Evolutionary conservation across 2,797 vertebrate species (phyloP).

Genomic region (Hozukius guyotensis): DNA sequence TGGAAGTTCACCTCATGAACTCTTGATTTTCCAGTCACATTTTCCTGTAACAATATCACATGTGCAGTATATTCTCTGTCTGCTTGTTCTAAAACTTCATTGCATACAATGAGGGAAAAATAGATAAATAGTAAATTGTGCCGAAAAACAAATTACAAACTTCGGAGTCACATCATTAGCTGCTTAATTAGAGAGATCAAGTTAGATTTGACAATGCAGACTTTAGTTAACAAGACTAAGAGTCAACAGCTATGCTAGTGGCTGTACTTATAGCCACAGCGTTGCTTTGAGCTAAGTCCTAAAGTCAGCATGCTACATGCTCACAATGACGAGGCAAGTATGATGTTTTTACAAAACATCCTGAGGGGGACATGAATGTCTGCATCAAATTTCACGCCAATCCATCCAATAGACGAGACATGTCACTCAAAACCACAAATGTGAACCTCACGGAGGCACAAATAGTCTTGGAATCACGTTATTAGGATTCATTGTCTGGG

Average conservation of each 20-base stretch:
- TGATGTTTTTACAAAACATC: background rate
- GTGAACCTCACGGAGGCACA: background rate
- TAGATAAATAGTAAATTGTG: background rate
- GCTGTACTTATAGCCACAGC: background rate
- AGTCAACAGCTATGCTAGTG: too few relatives aligned
- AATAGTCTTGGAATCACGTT: background rate
- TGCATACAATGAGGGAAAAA: background rate
- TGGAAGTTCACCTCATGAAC: slow-evolving; percentile 19
- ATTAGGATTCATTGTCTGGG: background rate
- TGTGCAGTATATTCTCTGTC: background rate
- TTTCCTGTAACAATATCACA: background rate
- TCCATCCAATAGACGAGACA: background rate
- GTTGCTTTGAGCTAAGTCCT: background rate
- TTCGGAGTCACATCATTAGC: background rate
- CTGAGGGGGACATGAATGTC: background rate
- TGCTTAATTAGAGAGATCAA: too few relatives aligned
- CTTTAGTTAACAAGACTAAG: background rate
- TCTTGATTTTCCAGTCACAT: slow-evolving; percentile 14
- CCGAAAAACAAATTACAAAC: too few relatives aligned
- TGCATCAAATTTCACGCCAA: background rate
- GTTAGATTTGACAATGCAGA: background rate
- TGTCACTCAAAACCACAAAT: background rate
- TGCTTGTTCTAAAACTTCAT: background rate
- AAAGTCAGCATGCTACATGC: background rate
- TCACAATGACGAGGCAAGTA: background rate